These are phyloP conservation scores for Craseonycteris thonglongyai DNA, from an alignment of 2,113 vertebrate genomes.

Conservation along the genomic window DNA sequence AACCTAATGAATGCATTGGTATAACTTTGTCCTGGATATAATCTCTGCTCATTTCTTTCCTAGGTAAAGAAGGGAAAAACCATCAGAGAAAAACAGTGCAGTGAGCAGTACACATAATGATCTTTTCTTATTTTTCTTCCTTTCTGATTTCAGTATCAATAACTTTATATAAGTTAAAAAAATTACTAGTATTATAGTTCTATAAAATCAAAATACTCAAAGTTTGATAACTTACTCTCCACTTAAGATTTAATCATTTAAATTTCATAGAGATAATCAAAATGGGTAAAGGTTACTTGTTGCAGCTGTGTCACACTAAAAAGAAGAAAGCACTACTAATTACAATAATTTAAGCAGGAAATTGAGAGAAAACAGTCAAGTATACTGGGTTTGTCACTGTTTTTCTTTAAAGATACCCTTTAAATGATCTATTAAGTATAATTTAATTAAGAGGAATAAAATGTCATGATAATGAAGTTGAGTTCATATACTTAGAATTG, in stretches of 20 bases:
- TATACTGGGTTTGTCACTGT: neutral
- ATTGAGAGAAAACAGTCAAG: neutral
- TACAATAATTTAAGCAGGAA: neutral
- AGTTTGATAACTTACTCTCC: neutral
- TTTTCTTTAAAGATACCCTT: conserved; percentile 27
- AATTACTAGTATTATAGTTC: neutral
- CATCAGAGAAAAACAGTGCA: neutral
- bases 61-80: neutral
- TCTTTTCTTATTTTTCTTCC: neutral
- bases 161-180: neutral
- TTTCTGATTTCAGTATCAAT: neutral
- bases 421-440: neutral
- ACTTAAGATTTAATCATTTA: neutral
- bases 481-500: neutral
- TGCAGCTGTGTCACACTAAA: neutral
- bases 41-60: neutral
- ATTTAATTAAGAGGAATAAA: conserved; percentile 40
- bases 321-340: neutral
- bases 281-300: neutral
- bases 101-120: neutral
- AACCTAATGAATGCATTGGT: neutral
- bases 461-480: neutral
- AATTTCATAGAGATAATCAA: neutral
- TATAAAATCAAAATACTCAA: neutral
- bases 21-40: neutral